These are phyloP conservation scores for Trachurus trachurus DNA, from an alignment of 2,797 vertebrate species.

Conservation along the genomic window DNA sequence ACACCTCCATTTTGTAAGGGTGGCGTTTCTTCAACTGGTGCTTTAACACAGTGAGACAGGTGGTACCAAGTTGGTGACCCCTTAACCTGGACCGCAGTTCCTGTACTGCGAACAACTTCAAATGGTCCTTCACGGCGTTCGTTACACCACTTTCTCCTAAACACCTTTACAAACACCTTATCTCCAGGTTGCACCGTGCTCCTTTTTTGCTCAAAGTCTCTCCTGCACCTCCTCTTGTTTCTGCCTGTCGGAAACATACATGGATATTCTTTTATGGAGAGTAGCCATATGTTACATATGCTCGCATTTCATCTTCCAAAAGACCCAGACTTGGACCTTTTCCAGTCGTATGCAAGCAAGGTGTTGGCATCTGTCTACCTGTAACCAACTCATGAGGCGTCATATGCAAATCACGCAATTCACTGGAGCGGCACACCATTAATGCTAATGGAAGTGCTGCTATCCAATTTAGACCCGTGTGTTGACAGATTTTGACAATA, in stretches of 20 bases:
- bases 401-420: slow-evolving; percentile 5
- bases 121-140: slow-evolving; percentile 11
- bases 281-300: not conserved
- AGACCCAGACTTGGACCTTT: slow-evolving; percentile 1
- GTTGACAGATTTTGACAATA: slow-evolving; percentile 3
- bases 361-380: not conserved
- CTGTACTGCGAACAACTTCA: slow-evolving; percentile 18
- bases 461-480: slow-evolving; percentile 7
- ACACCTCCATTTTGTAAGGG: not conserved
- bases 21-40: not conserved
- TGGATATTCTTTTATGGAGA: not conserved
- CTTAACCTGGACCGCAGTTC: not conserved
- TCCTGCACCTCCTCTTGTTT: not conserved
- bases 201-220: not conserved
- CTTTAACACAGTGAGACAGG: not conserved
- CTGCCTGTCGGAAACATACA: slow-evolving; percentile 19
- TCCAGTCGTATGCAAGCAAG: not conserved
- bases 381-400: not conserved
- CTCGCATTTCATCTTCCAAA: slow-evolving; percentile 5
- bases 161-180: slow-evolving; percentile 17
- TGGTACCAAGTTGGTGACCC: slow-evolving; percentile 26
- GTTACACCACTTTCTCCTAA: slow-evolving; percentile 23
- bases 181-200: not conserved
- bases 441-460: not conserved
- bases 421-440: not conserved